These are phyloP conservation scores for Aurelia aurita complex sp. Pacific DNA, from an alignment of 30 jellyfish, hydroid and myxozoan genomes.

Conservation along the genomic window DNA sequence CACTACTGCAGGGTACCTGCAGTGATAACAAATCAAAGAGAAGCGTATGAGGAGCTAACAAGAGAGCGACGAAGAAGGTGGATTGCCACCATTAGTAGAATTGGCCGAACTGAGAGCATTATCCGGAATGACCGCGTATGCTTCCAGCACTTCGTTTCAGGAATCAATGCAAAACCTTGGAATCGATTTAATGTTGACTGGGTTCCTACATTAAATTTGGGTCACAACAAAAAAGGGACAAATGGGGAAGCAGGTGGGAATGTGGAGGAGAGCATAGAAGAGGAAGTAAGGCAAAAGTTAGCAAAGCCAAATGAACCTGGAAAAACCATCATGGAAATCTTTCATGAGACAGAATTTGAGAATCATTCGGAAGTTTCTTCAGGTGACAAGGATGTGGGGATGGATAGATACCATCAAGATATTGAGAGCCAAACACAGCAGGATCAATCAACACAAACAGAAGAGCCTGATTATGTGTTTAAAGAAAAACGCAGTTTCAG, in stretches of 20 bases:
- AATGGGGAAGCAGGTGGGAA: constrained; percentile 26
- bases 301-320: constrained; percentile 37
- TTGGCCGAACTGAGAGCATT: no score
- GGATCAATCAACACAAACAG: constrained; percentile 14
- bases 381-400: background rate
- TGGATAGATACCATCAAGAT: background rate
- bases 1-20: no score
- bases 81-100: no score
- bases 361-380: no score
- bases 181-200: constrained; percentile 29
- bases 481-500: background rate
- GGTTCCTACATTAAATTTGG: constrained; percentile 26
- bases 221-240: constrained; percentile 31
- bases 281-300: constrained; percentile 21
- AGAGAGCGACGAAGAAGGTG: no score
- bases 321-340: constrained; percentile 13
- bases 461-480: background rate
- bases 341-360: constrained; percentile 1
- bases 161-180: constrained; percentile 15
- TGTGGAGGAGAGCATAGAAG: constrained; percentile 21
- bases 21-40: no score
- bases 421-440: background rate
- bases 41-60: no score
- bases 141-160: background rate
- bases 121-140: no score